phyloP scores from a whole-genome alignment of 2,113 vertebrate genomes.

The Chloropsis cyanopogon region DNA sequence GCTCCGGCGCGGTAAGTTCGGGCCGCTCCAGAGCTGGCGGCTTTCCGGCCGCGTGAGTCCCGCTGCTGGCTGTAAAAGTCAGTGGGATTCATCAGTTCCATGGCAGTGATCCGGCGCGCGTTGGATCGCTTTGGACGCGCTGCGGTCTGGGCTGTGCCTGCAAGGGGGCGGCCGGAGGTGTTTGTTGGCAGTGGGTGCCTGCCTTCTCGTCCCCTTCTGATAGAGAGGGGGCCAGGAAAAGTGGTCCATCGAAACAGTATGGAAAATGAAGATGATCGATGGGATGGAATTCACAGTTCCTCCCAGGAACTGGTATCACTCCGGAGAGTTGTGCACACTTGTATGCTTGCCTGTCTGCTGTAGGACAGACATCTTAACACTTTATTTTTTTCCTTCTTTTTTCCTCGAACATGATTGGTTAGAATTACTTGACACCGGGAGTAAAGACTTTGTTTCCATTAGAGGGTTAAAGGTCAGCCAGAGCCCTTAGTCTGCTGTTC shows the following conservation, averaged over 20 bases:
- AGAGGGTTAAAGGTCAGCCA: background rate
- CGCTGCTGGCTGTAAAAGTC: fast-evolving
- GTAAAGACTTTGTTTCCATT: background rate
- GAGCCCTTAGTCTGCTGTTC: background rate
- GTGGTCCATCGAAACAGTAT: background rate
- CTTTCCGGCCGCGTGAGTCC: fast-evolving
- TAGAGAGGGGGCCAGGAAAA: background rate
- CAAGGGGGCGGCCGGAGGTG: too few relatives aligned
- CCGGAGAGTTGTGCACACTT: background rate
- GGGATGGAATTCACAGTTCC: background rate
- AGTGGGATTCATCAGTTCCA: fast-evolving
- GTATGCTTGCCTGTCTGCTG: fast-evolving
- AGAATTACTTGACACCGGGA: background rate
- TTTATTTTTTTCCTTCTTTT: too few relatives aligned
- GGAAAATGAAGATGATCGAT: background rate
- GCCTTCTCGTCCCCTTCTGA: too few relatives aligned
- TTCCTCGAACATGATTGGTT: fast-evolving
- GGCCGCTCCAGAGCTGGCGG: background rate
- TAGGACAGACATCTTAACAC: background rate
- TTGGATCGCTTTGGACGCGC: background rate
- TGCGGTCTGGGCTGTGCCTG: background rate
- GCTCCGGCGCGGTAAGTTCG: background rate
- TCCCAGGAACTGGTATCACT: background rate
- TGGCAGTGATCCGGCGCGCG: fast-evolving
- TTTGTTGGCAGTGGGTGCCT: fast-evolving